phyloP scores from a whole-genome alignment of 2,888 invertebrate species.

The Ophion slaviceki region DNA sequence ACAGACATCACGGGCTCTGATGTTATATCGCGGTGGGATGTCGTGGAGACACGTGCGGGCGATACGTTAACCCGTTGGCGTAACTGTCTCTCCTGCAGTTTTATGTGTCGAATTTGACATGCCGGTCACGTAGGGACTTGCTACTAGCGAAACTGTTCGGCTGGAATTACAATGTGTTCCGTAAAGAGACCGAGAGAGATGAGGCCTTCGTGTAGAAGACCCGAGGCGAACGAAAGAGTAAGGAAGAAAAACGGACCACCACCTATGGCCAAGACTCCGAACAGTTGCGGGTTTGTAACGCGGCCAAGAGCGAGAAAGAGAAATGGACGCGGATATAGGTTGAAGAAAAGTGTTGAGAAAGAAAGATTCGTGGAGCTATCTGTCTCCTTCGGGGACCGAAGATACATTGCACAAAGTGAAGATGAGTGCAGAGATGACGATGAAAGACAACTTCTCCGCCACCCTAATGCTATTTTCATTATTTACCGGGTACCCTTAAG shows the following conservation, averaged over 20 bases:
- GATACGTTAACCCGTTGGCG: conserved; percentile 81
- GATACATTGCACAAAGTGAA: conserved; percentile 40
- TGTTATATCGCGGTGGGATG: conserved; percentile 39
- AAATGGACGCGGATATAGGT: conserved; percentile 34
- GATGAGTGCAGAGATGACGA: conserved; percentile 26
- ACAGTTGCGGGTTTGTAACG: conserved; percentile 49
- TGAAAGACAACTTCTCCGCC: conserved; percentile 16
- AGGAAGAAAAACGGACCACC: conserved; percentile 30
- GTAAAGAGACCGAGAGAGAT: conserved; percentile 65
- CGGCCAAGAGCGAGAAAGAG: conserved; percentile 47
- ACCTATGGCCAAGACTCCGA: conserved; percentile 34
- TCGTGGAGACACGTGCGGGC: conserved; percentile 79
- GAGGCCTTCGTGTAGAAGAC: conserved; percentile 38
- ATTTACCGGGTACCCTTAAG: not conserved
- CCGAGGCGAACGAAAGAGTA: conserved; percentile 49
- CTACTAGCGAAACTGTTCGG: conserved; percentile 82
- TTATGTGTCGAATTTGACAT: conserved; percentile 83
- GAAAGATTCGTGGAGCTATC: conserved; percentile 48
- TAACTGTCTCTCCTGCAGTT: conserved; percentile 81
- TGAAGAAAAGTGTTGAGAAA: conserved; percentile 35
- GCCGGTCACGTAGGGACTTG: conserved; percentile 82
- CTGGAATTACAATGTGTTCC: conserved; percentile 82
- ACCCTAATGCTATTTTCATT: not conserved
- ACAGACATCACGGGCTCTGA: conserved; percentile 64
- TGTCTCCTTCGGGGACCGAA: conserved; percentile 51